These are phyloP conservation scores for Unio pictorum DNA, from an alignment of 2,888 invertebrate species.

Conservation along the genomic window DNA sequence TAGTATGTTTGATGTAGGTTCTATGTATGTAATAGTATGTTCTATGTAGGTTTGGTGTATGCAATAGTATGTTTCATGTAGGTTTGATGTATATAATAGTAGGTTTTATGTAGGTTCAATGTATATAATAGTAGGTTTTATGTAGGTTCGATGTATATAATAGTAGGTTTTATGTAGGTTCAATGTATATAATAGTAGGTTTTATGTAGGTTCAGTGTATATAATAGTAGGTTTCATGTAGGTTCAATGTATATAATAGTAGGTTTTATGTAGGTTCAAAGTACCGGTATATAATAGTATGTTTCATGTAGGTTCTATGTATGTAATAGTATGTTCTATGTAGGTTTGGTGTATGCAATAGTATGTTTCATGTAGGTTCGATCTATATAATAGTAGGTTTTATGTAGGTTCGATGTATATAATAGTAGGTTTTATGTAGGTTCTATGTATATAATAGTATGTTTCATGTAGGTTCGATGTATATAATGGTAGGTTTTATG, in stretches of 20 bases:
- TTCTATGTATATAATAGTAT: too few relatives aligned
- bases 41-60: too few relatives aligned
- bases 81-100: conserved; percentile 31
- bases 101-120: conserved; percentile 12
- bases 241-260: not conserved
- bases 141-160: not conserved
- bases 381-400: not conserved
- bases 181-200: too few relatives aligned
- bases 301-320: too few relatives aligned
- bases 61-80: not conserved
- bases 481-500: too few relatives aligned
- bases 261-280: not conserved
- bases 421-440: too few relatives aligned
- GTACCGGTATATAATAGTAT: too few relatives aligned
- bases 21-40: too few relatives aligned
- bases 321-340: not conserved
- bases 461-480: too few relatives aligned
- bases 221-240: not conserved
- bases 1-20: not conserved
- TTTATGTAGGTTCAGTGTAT: too few relatives aligned
- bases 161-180: not conserved
- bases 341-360: not conserved
- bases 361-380: too few relatives aligned
- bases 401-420: not conserved
- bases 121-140: not conserved